Evolutionary conservation across 2,113 vertebrate species (phyloP).

Genomic region (Globicephala melas): DNA sequence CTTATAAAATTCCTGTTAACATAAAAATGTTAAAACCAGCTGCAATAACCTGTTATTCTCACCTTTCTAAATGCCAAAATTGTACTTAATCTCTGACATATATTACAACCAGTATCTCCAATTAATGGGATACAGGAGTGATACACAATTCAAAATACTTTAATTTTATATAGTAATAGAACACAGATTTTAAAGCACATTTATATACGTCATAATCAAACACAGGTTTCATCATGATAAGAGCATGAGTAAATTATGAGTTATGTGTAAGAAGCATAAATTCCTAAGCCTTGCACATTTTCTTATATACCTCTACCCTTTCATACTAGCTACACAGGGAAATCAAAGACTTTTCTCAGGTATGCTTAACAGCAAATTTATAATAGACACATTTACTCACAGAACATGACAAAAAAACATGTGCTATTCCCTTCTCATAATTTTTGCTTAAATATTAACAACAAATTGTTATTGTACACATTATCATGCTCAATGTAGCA

Average conservation of each 20-base stretch:
- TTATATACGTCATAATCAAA: conserved; percentile 3
- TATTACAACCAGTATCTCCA: conserved; percentile 46
- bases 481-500: background rate
- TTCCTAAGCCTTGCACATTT: conserved; percentile 24
- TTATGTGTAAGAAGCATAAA: conserved; percentile 33
- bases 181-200: conserved; percentile 41
- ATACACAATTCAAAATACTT: conserved; percentile 70
- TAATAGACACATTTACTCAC: background rate
- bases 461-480: background rate
- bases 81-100: conserved; percentile 69
- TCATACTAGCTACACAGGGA: background rate
- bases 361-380: background rate
- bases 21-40: conserved; percentile 70
- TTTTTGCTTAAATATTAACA: background rate
- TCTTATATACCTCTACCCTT: background rate
- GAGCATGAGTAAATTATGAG: conserved; percentile 47
- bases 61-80: conserved; percentile 47
- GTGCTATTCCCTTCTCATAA: background rate
- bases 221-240: conserved; percentile 44
- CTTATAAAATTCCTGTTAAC: conserved; percentile 43
- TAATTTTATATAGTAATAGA: conserved; percentile 54
- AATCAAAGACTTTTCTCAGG: conserved; percentile 50
- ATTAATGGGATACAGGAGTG: conserved; percentile 71
- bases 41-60: conserved; percentile 50
- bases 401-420: background rate